phyloP scores from a whole-genome alignment of 2,113 vertebrate species.

The Desmodus rotundus region DNA sequence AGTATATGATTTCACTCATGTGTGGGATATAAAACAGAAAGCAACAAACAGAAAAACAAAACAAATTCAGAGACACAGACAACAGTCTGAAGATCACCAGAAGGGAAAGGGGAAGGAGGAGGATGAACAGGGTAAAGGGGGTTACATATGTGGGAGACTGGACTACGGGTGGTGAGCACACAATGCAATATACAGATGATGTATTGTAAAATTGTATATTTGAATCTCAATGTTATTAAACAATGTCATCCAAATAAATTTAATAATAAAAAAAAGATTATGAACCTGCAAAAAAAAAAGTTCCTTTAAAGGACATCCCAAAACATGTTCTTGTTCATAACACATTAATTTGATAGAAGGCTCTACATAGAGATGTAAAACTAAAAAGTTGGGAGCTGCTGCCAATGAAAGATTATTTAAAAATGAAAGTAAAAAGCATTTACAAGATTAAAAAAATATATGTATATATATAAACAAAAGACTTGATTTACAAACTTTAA shows the following conservation, averaged over 20 bases:
- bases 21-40: neutral
- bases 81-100: neutral
- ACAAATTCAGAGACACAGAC: neutral
- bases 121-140: neutral
- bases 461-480: neutral
- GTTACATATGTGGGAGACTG: neutral
- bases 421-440: slow-evolving; percentile 16
- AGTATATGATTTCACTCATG: neutral
- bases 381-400: neutral
- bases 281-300: neutral
- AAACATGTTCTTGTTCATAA: neutral
- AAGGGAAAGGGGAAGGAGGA: neutral
- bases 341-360: neutral
- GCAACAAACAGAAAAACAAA: neutral
- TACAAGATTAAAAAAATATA: neutral
- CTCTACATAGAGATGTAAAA: neutral
- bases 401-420: neutral
- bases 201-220: neutral
- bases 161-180: neutral
- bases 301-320: neutral
- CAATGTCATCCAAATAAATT: neutral
- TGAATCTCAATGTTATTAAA: neutral
- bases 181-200: neutral
- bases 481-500: neutral
- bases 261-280: neutral